Conservation (phyloP, 2,113 vertebrate genomes). For the Takifugu flavidus region DNA sequence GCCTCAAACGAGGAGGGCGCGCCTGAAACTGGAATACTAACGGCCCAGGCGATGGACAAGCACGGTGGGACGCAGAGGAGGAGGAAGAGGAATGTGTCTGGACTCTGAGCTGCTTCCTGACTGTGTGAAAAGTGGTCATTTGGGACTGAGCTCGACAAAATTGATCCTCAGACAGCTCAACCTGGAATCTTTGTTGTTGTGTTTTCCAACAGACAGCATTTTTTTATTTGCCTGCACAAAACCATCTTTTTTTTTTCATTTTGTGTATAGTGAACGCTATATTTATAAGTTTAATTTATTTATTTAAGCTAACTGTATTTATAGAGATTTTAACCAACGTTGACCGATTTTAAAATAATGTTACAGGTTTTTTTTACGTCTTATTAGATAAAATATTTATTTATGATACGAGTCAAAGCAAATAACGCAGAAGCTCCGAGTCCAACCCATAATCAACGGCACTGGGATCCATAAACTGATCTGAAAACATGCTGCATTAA, state of each 20-base stretch:
- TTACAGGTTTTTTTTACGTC: constrained; percentile 71
- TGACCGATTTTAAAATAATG: constrained; percentile 57
- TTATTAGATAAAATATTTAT: constrained; percentile 74
- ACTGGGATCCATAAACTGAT: constrained; percentile 55
- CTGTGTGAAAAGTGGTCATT: constrained; percentile 37
- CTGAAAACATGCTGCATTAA: constrained; percentile 20
- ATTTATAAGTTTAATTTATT: constrained; percentile 82
- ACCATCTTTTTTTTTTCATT: constrained; percentile 39
- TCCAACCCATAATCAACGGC: constrained; percentile 46
- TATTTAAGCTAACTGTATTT: constrained; percentile 80
- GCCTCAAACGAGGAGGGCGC: constrained; percentile 32
- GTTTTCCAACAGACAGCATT: constrained; percentile 50
- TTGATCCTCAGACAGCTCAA: constrained; percentile 38
- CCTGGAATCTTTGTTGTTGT: constrained; percentile 48
- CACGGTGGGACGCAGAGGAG: constrained; percentile 7
- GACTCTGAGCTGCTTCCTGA: constrained; percentile 63
- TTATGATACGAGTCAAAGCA: constrained; percentile 44
- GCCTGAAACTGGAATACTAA: constrained; percentile 58
- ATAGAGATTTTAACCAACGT: constrained; percentile 72
- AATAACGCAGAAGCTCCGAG: constrained; percentile 33
- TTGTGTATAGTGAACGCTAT: constrained; percentile 71
- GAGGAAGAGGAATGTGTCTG: constrained; percentile 37
- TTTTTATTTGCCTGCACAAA: constrained; percentile 65
- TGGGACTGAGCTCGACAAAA: constrained; percentile 46
- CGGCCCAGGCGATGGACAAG: constrained; percentile 33